Evolutionary conservation across 2,113 vertebrate species (phyloP).

Genomic region (Grus americana): DNA sequence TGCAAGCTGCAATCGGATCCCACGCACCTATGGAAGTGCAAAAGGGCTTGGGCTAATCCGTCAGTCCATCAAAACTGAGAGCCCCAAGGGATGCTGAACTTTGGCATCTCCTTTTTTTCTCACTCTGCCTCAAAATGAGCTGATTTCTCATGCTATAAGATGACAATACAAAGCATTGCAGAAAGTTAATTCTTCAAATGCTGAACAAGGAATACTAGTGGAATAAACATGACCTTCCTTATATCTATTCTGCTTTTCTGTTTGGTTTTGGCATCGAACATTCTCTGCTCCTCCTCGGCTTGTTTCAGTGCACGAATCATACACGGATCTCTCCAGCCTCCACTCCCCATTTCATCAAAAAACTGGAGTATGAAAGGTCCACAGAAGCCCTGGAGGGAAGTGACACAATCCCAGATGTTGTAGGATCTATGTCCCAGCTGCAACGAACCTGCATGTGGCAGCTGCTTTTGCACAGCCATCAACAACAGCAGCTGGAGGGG

Average conservation of each 20-base stretch:
- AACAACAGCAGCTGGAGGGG: constrained; percentile 44
- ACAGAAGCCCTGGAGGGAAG: constrained; percentile 1
- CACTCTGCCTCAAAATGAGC: background rate
- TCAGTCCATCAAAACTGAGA: background rate
- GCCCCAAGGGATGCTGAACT: background rate
- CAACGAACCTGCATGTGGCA: background rate
- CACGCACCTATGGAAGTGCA: background rate
- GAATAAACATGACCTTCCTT: background rate
- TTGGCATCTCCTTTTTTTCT: background rate
- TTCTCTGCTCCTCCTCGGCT: background rate
- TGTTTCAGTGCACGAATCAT: background rate
- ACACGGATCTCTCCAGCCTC: background rate
- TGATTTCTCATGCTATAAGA: background rate
- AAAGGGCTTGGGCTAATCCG: background rate
- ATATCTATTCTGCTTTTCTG: background rate
- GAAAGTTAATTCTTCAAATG: background rate
- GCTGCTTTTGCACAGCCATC: constrained; percentile 11
- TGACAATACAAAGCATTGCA: background rate
- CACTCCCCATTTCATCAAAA: background rate
- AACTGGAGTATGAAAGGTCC: background rate
- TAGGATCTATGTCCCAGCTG: constrained; percentile 8
- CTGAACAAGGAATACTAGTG: background rate
- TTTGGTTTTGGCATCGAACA: background rate
- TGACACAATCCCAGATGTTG: constrained; percentile 8
- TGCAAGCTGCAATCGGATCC: background rate